A percentile compares a stretch with the other conserved stretches of the same genome.
These are phyloP conservation scores for Psylliodes chrysocephalus DNA, from an alignment of 2,888 invertebrate species.

Conservation along the genomic window DNA sequence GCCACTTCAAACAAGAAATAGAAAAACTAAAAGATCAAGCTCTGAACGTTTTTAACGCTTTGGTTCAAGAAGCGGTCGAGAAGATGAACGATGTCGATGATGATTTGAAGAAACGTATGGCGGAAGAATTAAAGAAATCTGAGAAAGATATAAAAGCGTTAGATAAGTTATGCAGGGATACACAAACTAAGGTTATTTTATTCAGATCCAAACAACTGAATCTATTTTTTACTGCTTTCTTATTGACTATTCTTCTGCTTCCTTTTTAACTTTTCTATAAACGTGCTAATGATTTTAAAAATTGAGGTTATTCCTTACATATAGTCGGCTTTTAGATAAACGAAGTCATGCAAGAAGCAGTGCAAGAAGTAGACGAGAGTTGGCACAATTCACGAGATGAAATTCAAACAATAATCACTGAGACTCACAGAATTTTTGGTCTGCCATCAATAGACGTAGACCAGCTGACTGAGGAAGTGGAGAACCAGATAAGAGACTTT, in stretches of 20 bases:
- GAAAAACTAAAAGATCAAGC: conserved; percentile 2
- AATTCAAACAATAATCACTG: neutral
- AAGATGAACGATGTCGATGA: neutral
- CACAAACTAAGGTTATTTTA: conserved; percentile 9
- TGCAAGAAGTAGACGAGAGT: neutral
- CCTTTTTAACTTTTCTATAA: too few relatives aligned
- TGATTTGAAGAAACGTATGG: neutral
- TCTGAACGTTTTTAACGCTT: neutral
- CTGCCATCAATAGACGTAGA: neutral
- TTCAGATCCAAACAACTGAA: too few relatives aligned
- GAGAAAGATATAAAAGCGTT: neutral
- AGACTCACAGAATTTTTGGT: neutral
- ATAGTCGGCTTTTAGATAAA: neutral
- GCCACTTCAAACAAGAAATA: neutral
- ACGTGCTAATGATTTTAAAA: too few relatives aligned
- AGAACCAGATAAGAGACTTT: neutral
- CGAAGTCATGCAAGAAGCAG: neutral
- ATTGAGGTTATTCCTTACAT: too few relatives aligned
- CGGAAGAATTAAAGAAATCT: neutral
- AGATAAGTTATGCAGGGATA: neutral
- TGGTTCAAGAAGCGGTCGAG: neutral
- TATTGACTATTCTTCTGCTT: too few relatives aligned
- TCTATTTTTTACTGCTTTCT: too few relatives aligned
- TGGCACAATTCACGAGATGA: neutral
- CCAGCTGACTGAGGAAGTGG: neutral